Base-by-base conservation (phyloP, 2,113 vertebrate genomes). In the Ameiurus melas region DNA sequence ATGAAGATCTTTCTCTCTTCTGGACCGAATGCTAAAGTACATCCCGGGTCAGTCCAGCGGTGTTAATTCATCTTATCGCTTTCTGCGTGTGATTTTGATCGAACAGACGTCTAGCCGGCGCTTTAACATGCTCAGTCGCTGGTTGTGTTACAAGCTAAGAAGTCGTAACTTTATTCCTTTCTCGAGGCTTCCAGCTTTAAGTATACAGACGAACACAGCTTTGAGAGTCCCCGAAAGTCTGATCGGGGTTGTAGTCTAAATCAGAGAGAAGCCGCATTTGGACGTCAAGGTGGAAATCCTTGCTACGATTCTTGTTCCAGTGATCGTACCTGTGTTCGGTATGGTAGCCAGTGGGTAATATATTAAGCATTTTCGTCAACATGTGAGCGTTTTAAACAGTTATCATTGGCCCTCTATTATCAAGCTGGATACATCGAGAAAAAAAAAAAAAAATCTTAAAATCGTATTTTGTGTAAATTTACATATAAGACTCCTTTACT, bases 1-100 rank as follows among this genome's bases (percentile, higher is more conserved):
- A 83, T 20, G 58, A 77, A 71, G 81, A 36, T 83, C 80, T 73
- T 66, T 43, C 80, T 73, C 17, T 80, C 55, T 77, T 86, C 22
- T 60, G 70, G 36, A 53, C 66, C 36, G 75, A 20, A 60, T n/a
- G 8, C 30, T 27, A 43, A 77, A 51, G 51, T 25, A 2, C 68
- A 66, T 70, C 77, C 80, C 43, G 57, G 36, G 64, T 78, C 81
- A 77, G 64, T 66, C 80, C 75, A 33, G 51, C n/a, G 51, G 47
- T 57, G 77, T 70, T 39, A 57, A 33, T 62, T 86, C 77, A 53
- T 19, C 13, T 39, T 70, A 43, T 47, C 60, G 27, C 10, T 66
- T 68, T 80, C 16, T 25, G n/a, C 62, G 25, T 39, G 5, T 30
- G 10, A 43, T 62, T 78, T 30, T 51, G 53, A 43, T 16, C 51